A percentile compares a stretch with the other conserved stretches of the same genome.
Conservation (phyloP, 2,888 invertebrate species). For the Lydus trimaculatus region DNA sequence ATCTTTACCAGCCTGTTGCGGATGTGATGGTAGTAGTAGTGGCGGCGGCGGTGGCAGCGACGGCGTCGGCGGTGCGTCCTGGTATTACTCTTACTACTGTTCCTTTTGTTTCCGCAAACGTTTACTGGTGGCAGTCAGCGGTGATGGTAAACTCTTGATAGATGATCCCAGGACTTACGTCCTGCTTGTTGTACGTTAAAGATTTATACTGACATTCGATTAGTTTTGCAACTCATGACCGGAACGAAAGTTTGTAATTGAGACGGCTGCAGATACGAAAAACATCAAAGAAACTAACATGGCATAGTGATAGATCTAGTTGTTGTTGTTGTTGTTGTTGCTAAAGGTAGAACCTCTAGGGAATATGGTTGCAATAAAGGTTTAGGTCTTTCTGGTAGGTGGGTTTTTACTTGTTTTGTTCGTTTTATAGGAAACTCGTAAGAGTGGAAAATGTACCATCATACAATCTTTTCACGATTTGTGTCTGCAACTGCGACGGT, state of each 20-base stretch:
- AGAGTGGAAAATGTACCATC: conserved; percentile 31
- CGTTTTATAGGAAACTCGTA: conserved; percentile 24
- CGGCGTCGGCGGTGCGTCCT: background rate
- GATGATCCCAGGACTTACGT: conserved; percentile 14
- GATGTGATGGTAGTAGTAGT: background rate
- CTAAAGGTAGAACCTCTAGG: conserved; percentile 17
- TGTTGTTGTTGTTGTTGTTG: conserved; percentile 11
- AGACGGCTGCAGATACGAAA: conserved; percentile 29
- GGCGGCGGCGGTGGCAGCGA: too few relatives aligned
- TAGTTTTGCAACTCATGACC: conserved; percentile 40
- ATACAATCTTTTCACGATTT: conserved; percentile 24
- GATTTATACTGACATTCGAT: conserved; percentile 46
- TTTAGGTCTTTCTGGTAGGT: background rate
- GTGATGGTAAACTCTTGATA: conserved; percentile 18
- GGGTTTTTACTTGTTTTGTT: conserved; percentile 10
- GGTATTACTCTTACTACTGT: background rate
- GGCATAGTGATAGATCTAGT: conserved; percentile 36
- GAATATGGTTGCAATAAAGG: background rate
- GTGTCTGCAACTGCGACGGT: conserved; percentile 29
- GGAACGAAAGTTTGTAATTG: conserved; percentile 44
- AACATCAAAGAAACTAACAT: conserved; percentile 18
- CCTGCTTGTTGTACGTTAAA: conserved; percentile 23
- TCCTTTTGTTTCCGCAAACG: background rate
- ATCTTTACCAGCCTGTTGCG: conserved; percentile 26
- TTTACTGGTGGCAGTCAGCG: conserved; percentile 6